Conservation (phyloP, 2,113 vertebrate species). For the Apteryx mantelli region DNA sequence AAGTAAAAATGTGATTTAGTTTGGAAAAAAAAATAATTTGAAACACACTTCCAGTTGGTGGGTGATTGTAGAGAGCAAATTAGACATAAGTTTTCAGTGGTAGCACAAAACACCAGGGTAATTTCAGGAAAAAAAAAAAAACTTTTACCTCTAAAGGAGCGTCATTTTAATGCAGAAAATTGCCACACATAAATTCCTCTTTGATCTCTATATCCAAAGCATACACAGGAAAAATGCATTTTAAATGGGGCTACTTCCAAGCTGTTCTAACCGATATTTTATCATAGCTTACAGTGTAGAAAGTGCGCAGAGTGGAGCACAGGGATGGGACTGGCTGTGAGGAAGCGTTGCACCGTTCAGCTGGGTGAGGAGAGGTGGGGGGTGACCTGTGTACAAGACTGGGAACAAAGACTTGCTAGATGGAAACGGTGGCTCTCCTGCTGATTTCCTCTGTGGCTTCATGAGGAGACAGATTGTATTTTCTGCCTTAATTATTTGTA, state of each 20-base stretch:
- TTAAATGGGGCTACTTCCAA: not conserved
- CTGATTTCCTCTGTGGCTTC: not conserved
- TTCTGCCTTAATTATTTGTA: not conserved
- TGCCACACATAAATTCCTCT: not conserved
- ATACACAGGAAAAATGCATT: not conserved
- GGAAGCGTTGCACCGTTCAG: not conserved
- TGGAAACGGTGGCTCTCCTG: not conserved
- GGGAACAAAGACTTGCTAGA: not conserved
- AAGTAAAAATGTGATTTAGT: too few species aligned
- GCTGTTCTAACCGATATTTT: not conserved
- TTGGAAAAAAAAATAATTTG: not conserved
- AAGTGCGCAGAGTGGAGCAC: not conserved
- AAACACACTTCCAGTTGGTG: not conserved
- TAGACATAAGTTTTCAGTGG: not conserved
- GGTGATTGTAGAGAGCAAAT: not conserved
- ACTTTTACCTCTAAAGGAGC: not conserved
- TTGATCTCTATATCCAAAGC: not conserved
- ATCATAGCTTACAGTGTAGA: not conserved
- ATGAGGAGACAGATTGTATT: not conserved
- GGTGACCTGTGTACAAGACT: accelerated
- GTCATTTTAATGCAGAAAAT: not conserved
- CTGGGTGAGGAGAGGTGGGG: not conserved
- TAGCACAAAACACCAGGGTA: not conserved
- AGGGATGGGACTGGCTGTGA: not conserved
- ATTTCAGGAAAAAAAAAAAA: conserved; percentile 19